Conservation (phyloP, 2,888 invertebrate genomes). For the Sycophila texana region DNA sequence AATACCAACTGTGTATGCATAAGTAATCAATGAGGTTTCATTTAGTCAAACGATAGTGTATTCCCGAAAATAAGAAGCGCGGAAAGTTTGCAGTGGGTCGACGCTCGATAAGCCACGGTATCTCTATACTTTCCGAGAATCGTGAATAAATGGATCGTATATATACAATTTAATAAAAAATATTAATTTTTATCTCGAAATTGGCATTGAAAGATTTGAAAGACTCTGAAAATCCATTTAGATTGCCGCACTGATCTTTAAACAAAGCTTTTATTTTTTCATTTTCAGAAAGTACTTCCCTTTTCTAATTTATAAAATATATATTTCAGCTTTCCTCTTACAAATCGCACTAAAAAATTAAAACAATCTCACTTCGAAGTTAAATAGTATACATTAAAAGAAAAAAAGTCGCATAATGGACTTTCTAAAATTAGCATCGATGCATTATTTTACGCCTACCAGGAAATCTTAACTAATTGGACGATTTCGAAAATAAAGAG, state of each 20-base stretch:
- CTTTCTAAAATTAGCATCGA: no score
- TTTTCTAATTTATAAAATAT: no score
- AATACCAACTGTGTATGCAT: slow-evolving; percentile 7
- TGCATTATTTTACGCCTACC: no score
- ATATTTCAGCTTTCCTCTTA: no score
- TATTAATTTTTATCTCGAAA: slow-evolving; percentile 17
- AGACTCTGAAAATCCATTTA: neutral
- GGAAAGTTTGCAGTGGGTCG: slow-evolving; percentile 25
- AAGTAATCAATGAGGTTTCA: slow-evolving; percentile 11
- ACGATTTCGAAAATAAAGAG: neutral
- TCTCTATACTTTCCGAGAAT: slow-evolving; percentile 9
- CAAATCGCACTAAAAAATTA: no score
- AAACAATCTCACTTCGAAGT: no score
- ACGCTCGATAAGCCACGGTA: slow-evolving; percentile 29
- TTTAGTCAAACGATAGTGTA: slow-evolving; percentile 30
- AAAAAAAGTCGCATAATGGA: no score
- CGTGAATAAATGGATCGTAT: slow-evolving; percentile 5
- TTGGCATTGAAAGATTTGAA: slow-evolving; percentile 10
- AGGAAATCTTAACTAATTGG: neutral
- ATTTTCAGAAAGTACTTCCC: no score
- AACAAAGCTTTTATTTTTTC: neutral
- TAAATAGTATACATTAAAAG: no score
- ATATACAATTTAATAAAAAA: neutral
- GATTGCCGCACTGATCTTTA: neutral
- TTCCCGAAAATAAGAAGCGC: slow-evolving; percentile 26